A percentile compares a stretch with the other conserved stretches of the same genome.
These are phyloP conservation scores for Mesembrinibis cayennensis DNA, from an alignment of 2,113 vertebrate genomes.

Conservation along the genomic window DNA sequence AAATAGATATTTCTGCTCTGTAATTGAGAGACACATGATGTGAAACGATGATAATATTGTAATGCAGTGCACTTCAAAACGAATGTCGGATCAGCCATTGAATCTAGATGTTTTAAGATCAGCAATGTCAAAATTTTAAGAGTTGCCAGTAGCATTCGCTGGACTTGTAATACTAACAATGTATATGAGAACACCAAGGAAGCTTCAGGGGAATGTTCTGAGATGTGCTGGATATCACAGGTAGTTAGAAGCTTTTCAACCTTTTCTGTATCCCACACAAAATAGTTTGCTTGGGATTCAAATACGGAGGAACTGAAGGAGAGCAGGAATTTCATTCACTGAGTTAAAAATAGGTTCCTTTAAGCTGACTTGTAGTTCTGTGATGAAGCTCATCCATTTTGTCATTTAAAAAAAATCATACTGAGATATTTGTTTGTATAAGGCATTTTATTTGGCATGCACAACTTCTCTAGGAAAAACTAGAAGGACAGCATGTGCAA, in stretches of 20 bases:
- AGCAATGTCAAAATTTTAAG: neutral
- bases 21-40: neutral
- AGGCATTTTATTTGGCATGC: neutral
- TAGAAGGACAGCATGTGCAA: neutral
- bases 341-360: constrained; percentile 9
- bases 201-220: neutral
- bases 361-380: constrained; percentile 22
- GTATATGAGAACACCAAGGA: neutral
- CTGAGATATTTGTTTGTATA: neutral
- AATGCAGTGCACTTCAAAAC: neutral
- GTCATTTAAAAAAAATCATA: neutral
- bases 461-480: neutral
- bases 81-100: neutral
- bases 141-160: neutral
- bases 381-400: constrained; percentile 13
- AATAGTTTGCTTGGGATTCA: neutral
- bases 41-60: neutral
- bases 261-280: neutral
- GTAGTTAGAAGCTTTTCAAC: neutral
- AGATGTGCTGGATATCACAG: neutral
- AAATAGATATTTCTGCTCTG: neutral
- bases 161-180: neutral
- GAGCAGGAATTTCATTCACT: neutral
- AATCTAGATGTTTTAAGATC: neutral
- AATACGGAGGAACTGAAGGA: neutral